A percentile compares a stretch with the other conserved stretches of the same genome.
Conservation (phyloP, 2,113 vertebrate species). For the Nymphicus hollandicus region DNA sequence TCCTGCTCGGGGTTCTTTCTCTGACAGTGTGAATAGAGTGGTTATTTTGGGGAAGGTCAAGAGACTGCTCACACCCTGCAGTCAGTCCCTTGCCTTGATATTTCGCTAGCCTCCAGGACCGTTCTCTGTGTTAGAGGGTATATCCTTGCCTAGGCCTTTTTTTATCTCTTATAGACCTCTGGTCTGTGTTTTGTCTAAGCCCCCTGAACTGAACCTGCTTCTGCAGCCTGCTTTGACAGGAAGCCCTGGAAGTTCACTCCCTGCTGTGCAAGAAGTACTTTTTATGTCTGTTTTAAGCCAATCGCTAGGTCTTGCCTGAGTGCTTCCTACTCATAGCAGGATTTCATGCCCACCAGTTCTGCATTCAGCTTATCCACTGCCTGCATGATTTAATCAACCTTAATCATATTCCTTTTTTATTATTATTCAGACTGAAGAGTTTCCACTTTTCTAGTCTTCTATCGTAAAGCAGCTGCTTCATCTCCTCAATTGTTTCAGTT, state of each 20-base stretch:
- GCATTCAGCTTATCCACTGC: not conserved
- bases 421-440: not conserved
- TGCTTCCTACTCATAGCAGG: not conserved
- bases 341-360: not conserved
- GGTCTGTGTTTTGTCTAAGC: not conserved
- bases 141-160: not conserved
- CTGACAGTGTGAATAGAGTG: not conserved
- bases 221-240: not conserved
- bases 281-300: not conserved
- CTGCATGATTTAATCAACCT: not conserved
- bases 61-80: accelerated
- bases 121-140: not conserved
- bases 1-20: not conserved
- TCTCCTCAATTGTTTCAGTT: not conserved
- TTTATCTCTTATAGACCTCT: not conserved
- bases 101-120: not conserved
- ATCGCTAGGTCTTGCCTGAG: not conserved
- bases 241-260: not conserved
- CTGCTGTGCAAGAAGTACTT: not conserved
- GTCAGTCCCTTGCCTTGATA: not conserved
- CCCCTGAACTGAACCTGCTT: not conserved
- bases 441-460: not conserved
- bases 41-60: not conserved
- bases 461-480: not conserved
- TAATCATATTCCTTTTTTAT: not conserved